Conservation (phyloP, 2,888 invertebrate genomes). For the Tipula confusa region DNA sequence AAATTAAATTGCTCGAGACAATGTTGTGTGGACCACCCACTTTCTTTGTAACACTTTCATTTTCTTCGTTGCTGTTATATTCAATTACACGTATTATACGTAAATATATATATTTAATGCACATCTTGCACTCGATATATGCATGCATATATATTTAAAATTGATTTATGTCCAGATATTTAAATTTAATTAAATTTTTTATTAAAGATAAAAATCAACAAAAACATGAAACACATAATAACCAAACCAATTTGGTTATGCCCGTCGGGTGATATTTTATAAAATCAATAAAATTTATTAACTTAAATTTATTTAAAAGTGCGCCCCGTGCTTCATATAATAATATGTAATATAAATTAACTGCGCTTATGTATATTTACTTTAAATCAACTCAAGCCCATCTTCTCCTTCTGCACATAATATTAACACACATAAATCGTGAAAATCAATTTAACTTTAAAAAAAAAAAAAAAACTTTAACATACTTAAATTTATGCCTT, state of each 20-base stretch:
- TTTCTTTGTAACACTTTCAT: background rate
- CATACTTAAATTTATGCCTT: background rate
- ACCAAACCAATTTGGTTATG: background rate
- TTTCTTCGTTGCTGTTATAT: background rate
- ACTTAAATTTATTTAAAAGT: no score
- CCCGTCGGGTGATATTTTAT: background rate
- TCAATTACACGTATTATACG: background rate
- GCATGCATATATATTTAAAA: background rate
- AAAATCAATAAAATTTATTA: slow-evolving; percentile 7
- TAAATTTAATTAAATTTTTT: background rate
- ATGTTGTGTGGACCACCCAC: background rate
- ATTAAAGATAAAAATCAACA: background rate
- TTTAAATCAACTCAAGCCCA: background rate
- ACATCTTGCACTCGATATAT: no score
- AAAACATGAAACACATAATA: slow-evolving; percentile 25
- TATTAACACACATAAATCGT: background rate
- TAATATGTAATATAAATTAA: slow-evolving; percentile 15
- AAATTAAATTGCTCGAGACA: slow-evolving; percentile 3
- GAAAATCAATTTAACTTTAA: slow-evolving; percentile 6
- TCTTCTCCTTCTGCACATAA: no score
- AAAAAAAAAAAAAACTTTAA: no score
- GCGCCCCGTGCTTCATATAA: background rate
- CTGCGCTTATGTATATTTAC: background rate
- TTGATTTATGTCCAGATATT: background rate
- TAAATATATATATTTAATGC: background rate